Evolutionary conservation across 2,113 vertebrate species (phyloP), one percentile per base, ranked within the genome.

Genomic region (Vidua macroura): DNA sequence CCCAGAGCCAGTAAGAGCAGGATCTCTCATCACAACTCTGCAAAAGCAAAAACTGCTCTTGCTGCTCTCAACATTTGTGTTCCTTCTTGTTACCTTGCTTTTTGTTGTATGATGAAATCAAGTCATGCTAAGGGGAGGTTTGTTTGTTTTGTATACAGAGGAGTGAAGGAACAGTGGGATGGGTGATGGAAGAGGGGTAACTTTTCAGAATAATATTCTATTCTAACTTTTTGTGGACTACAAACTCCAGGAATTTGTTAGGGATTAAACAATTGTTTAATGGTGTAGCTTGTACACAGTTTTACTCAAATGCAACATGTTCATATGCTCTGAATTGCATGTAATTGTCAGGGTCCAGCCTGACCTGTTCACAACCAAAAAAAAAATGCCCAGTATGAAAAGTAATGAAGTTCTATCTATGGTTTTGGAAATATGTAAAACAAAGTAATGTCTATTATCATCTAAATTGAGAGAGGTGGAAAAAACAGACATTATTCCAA

Each of bases 231-330:
- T 37, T 82, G 79, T 9, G 4, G 15, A 75, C 68, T 51, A 43
- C 23, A 58, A 91, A 51, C 16, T 77, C 28, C 24, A 33, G 37
- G 13, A 9, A 46, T 70, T 83, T 68, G 17, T 44, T 58, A 53
- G 37, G 31, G 11, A 60, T 86, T 67, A 72, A 86, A n/a, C 13
- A 59, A 2, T 31, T 78, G 30, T 56, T 83, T 77, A 69, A 30
- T 64, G 0, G 0, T 68, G 15, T 74, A 74, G 23, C 23, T 41
- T 73, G 43, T 63, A 15, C 23, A 33, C 10, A 37, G 14, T 52
- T 94, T 76, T 88, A 59, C 13, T 63, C 21, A 37, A 62, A 77
- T 46, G 17, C 27, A 48, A 1, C 2, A 2, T 59, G 30, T 62
- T 77, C 15, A 19, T 58, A 55, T 44, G 30, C 28, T 53, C 7